A percentile compares a stretch with the other conserved stretches of the same genome.
Conservation (phyloP, 92 coral and sea anemone genomes). For the Pocillopora meandrina region DNA sequence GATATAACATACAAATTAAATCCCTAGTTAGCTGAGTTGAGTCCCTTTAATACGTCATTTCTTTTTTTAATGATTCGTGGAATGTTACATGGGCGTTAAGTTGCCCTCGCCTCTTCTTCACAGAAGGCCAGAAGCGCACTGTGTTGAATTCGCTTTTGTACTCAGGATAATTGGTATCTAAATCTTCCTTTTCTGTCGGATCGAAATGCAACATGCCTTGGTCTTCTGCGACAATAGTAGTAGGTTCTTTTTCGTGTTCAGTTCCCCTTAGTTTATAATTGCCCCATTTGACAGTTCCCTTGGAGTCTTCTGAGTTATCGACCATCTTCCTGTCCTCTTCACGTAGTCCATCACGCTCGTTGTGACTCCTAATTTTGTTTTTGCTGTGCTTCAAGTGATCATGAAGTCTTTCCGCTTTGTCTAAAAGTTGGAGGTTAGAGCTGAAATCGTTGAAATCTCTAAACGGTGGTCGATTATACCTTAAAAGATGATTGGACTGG, state of each 20-base stretch:
- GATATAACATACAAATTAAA: slow-evolving; percentile 28
- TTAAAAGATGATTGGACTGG: not conserved
- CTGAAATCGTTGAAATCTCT: slow-evolving; percentile 5
- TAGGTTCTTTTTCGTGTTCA: not conserved
- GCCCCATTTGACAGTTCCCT: not conserved
- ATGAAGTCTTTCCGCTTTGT: not conserved
- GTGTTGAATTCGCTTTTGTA: slow-evolving; percentile 26
- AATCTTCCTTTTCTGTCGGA: slow-evolving; percentile 16
- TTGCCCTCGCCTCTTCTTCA: not conserved
- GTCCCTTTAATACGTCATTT: slow-evolving; percentile 4
- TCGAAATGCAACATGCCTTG: not conserved
- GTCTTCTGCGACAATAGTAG: not conserved
- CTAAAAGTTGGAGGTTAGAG: not conserved
- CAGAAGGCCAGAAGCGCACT: slow-evolving; percentile 14
- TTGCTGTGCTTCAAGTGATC: slow-evolving; percentile 19
- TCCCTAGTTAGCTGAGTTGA: not conserved
- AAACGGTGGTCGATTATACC: not conserved
- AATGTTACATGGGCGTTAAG: not conserved
- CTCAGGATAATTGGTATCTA: slow-evolving; percentile 19
- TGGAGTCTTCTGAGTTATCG: slow-evolving; percentile 6
- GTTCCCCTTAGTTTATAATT: not conserved
- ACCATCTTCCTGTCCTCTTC: slow-evolving; percentile 30
- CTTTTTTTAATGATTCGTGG: not conserved
- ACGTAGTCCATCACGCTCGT: not conserved
- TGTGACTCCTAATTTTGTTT: slow-evolving; percentile 9